Percentiles rank a stretch among this genome's conserved stretches.
phyloP scores from a whole-genome alignment of 2,888 invertebrate species.

The Lithophane semibrunnea region DNA sequence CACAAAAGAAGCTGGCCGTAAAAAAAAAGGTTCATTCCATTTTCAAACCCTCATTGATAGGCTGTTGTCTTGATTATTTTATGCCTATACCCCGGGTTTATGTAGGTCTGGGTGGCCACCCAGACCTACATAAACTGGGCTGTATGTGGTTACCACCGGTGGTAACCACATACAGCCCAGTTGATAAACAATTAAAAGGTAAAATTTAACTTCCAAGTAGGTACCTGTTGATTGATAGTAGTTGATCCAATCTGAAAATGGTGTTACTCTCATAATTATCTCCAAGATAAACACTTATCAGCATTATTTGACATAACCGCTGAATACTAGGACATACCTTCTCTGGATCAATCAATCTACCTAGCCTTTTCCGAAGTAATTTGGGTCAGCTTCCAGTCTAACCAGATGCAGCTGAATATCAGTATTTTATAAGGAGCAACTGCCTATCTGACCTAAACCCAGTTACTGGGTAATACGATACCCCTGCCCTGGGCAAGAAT shows the following conservation, averaged over 20 bases:
- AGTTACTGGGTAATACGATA: no score
- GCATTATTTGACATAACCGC: not conserved
- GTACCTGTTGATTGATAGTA: constrained; percentile 7
- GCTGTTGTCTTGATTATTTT: not conserved
- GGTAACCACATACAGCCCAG: not conserved
- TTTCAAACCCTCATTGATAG: not conserved
- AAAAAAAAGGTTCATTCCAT: not conserved
- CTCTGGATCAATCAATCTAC: no score
- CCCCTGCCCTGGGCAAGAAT: no score
- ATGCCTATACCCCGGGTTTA: not conserved
- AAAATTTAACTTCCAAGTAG: not conserved
- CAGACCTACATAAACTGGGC: no score
- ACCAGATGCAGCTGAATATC: no score
- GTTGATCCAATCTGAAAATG: not conserved
- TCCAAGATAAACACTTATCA: not conserved
- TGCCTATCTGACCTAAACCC: no score
- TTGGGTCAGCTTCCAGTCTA: no score
- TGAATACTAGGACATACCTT: no score
- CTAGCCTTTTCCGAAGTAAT: no score
- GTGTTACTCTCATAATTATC: not conserved
- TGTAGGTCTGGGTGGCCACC: not conserved
- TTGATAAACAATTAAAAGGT: not conserved
- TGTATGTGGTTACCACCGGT: no score
- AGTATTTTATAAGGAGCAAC: no score
- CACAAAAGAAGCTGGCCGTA: not conserved